Base-by-base conservation (phyloP, 2,797 vertebrate genomes). In the Xenentodon cancila region DNA sequence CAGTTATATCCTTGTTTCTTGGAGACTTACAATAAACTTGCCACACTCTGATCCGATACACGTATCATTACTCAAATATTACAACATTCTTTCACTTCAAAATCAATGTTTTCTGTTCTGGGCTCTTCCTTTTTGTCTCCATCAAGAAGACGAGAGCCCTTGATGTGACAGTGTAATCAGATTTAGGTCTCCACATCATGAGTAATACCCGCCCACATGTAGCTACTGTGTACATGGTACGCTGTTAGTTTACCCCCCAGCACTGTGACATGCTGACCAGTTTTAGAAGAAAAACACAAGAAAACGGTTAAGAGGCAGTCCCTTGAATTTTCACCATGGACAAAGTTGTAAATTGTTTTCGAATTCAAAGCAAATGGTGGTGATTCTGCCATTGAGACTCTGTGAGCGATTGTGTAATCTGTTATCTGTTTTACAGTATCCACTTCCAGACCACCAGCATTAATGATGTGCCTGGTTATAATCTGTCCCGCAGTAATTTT, bases 291-390 rank as follows among this genome's bases (percentile, higher is more conserved):
- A 44, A 71, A 60, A 66, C 48, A 62, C 21, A 43, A 75, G 37
- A 61, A 50, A 53, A 64, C 30, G 59, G 59, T 79, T 71, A 62
- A 46, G 12, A 79, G 52, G 73, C 58, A 51, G 58, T 73, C 57
- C 43, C 32, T 52, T 64, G 57, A 63, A 73, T 78, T 62, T 71
- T 57, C 22, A 73, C 59, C 74, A 84, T 84, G 79, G 82, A 82
- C 68, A 64, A 58, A 37, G 57, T 27, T 69, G 54, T 77, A 80
- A 79, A 79, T 82, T 63, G 57, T 73, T 80, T 73, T 61, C n/a
- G 58, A 70, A 76, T 81, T 81, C 53, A 67, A 66, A 68, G 53
- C 20, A 75, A 77, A 71, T 48, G 16, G 25, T 62, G 30, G 34
- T 55, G 54, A 37, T 64, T 46, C 47, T 49, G 48, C 48, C 51